These are phyloP conservation scores for Rhingia rostrata DNA, from an alignment of 2,888 invertebrate genomes.

Conservation along the genomic window DNA sequence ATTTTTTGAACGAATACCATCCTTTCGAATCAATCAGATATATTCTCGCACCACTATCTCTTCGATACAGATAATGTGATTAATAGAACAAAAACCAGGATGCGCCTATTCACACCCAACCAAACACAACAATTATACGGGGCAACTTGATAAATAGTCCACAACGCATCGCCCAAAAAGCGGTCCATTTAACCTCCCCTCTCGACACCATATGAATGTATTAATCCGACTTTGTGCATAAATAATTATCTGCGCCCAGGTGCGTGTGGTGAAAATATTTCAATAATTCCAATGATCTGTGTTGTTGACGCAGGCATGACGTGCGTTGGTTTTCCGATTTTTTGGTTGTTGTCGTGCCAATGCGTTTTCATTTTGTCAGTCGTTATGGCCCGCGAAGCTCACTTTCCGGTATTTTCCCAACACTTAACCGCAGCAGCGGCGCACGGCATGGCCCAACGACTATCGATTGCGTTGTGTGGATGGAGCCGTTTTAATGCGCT, in stretches of 20 bases:
- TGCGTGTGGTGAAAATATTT: slow-evolving; percentile 58
- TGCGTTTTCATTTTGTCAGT: neutral
- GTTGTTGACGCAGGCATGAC: slow-evolving; percentile 58
- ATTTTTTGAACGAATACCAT: no score
- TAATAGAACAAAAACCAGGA: neutral
- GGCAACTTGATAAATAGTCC: neutral
- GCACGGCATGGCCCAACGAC: slow-evolving; percentile 25
- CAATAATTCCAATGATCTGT: slow-evolving; percentile 57
- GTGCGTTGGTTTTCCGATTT: slow-evolving; percentile 34
- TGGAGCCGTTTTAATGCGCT: slow-evolving; percentile 22
- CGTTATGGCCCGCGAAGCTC: neutral
- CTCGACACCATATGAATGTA: neutral
- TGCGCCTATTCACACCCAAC: neutral
- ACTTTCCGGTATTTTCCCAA: slow-evolving; percentile 29
- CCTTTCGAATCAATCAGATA: no score
- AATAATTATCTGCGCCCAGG: slow-evolving; percentile 63
- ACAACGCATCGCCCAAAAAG: neutral
- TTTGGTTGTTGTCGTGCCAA: neutral
- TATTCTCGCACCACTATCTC: neutral
- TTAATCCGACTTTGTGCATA: slow-evolving; percentile 42
- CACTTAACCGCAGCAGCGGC: slow-evolving; percentile 49
- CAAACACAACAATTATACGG: slow-evolving; percentile 41
- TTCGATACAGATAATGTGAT: neutral
- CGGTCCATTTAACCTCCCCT: neutral
- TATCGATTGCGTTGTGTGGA: slow-evolving; percentile 44